Conservation (phyloP, 2,113 vertebrate genomes). For the Pygoscelis adeliae region DNA sequence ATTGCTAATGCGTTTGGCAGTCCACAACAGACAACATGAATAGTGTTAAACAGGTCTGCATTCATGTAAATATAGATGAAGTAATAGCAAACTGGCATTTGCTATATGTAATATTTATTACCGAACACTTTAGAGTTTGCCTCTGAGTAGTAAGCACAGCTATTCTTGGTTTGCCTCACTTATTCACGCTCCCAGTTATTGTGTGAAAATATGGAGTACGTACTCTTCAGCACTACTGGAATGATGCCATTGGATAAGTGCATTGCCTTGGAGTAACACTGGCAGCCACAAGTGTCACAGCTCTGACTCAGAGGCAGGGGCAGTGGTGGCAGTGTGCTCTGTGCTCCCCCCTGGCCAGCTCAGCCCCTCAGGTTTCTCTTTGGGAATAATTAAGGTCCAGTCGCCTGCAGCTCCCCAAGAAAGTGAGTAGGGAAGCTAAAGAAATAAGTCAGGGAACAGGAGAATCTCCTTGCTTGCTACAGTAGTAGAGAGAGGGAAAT, state of each 20-base stretch:
- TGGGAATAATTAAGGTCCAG: not conserved
- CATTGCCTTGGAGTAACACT: not conserved
- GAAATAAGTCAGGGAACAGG: not conserved
- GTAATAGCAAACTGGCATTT: not conserved
- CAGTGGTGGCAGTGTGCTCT: not conserved
- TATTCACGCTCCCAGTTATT: not conserved
- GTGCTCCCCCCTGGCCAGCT: not conserved
- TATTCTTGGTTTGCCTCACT: not conserved
- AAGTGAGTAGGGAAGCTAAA: not conserved
- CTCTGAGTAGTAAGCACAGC: not conserved
- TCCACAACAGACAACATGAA: not conserved
- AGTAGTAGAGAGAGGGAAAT: not conserved
- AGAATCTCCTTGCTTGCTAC: not conserved
- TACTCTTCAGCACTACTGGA: not conserved
- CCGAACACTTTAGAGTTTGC: not conserved
- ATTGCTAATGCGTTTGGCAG: not conserved
- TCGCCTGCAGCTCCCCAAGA: not conserved
- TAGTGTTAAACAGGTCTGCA: not conserved
- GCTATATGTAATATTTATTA: not conserved
- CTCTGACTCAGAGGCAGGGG: not conserved
- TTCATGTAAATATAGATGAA: not conserved
- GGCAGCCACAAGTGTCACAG: not conserved
- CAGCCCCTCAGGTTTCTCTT: not conserved
- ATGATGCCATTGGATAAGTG: not conserved
- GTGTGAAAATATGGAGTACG: not conserved